Percentiles rank a stretch among this genome's conserved stretches.
Conservation (phyloP, 2,888 invertebrate genomes). For the Ariolimax columbianus region DNA sequence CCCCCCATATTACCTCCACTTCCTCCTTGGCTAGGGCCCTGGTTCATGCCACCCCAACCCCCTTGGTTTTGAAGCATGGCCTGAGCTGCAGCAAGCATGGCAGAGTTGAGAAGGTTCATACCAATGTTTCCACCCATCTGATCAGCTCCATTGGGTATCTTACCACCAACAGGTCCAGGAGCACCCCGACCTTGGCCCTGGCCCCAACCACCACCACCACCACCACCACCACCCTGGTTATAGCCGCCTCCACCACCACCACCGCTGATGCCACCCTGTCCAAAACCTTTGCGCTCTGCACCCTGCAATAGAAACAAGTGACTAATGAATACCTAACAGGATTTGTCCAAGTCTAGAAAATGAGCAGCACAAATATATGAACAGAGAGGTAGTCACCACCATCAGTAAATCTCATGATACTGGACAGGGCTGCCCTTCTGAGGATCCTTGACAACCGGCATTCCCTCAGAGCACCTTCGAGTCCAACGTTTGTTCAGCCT, state of each 20-base stretch:
- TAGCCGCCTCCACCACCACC: constrained; percentile 34
- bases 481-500: too few species aligned
- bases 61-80: constrained; percentile 69
- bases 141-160: constrained; percentile 52
- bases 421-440: too few species aligned
- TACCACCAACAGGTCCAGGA: constrained; percentile 49
- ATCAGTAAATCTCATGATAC: too few species aligned
- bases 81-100: constrained; percentile 73
- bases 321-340: too few species aligned
- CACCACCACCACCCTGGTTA: constrained; percentile 19
- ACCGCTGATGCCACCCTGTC: constrained; percentile 40
- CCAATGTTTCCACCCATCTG: constrained; percentile 61
- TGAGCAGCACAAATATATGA: too few species aligned
- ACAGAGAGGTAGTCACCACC: too few species aligned
- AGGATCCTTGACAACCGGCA: too few species aligned
- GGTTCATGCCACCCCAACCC: constrained; percentile 56
- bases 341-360: too few species aligned
- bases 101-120: constrained; percentile 72
- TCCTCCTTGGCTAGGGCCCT: constrained; percentile 59
- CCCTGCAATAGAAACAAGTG: constrained; percentile 6
- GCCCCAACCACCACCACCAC: constrained; percentile 48
- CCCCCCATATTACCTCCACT: constrained; percentile 48
- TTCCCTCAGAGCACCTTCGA: too few species aligned
- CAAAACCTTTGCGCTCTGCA: constrained; percentile 42
- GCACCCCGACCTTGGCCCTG: constrained; percentile 48